Evolutionary conservation across 2,888 invertebrate genomes (phyloP).

Genomic region (Mesoligia furuncula): DNA sequence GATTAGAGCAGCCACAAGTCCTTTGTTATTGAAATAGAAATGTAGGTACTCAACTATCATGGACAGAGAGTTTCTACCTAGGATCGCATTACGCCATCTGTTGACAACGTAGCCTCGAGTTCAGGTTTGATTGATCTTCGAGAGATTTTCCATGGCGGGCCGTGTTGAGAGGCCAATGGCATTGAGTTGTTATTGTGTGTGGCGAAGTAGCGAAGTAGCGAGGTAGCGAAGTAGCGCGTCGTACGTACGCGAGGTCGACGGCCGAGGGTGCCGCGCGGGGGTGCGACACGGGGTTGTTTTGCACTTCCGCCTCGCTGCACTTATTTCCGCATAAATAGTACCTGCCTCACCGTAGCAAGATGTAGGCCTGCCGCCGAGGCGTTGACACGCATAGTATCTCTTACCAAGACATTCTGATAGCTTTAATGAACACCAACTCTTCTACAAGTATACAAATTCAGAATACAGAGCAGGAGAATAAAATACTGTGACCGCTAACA

Average conservation of each 20-base stretch:
- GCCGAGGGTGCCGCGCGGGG: slow-evolving; percentile 74
- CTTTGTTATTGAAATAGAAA: slow-evolving; percentile 35
- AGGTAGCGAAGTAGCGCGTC: slow-evolving; percentile 66
- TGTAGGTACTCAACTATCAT: slow-evolving; percentile 23
- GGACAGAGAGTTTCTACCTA: slow-evolving; percentile 11
- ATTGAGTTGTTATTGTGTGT: slow-evolving; percentile 69
- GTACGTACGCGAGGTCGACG: slow-evolving; percentile 84
- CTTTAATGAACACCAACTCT: neutral
- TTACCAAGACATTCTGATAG: neutral
- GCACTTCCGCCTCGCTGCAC: slow-evolving; percentile 88
- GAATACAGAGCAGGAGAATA: slow-evolving; percentile 11
- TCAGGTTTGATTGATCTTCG: slow-evolving; percentile 72
- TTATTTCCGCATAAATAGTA: slow-evolving; percentile 89
- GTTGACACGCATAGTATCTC: slow-evolving; percentile 8
- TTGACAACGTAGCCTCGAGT: slow-evolving; percentile 61
- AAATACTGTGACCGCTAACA: slow-evolving; percentile 56
- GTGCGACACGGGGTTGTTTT: slow-evolving; percentile 84
- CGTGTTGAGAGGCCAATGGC: slow-evolving; percentile 64
- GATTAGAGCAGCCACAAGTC: slow-evolving; percentile 21
- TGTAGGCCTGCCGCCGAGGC: slow-evolving; percentile 70
- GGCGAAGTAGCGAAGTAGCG: slow-evolving; percentile 63
- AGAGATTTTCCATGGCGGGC: slow-evolving; percentile 69
- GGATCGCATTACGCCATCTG: slow-evolving; percentile 46
- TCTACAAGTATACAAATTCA: neutral
- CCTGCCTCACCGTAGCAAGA: slow-evolving; percentile 81